Conservation (phyloP, 2,113 vertebrate species). For the Dicaeum eximium region DNA sequence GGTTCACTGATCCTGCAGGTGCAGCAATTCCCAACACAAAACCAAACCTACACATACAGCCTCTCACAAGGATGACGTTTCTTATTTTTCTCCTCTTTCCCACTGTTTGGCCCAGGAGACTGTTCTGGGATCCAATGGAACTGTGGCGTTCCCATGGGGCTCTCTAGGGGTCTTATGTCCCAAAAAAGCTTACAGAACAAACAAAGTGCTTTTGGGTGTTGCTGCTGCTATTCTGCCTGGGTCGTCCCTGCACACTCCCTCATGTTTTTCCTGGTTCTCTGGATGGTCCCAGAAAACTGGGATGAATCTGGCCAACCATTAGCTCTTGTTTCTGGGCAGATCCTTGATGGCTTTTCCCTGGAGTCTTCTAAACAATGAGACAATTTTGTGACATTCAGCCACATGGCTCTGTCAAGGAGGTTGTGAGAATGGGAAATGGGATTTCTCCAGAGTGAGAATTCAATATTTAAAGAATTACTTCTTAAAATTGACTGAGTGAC, state of each 20-base stretch:
- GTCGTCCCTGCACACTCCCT: neutral
- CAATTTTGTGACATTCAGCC: neutral
- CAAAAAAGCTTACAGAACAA: neutral
- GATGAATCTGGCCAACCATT: neutral
- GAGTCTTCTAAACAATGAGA: neutral
- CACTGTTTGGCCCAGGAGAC: neutral
- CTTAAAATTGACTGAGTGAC: neutral
- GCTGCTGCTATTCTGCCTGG: neutral
- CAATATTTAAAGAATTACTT: neutral
- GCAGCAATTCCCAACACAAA: neutral
- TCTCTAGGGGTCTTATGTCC: neutral
- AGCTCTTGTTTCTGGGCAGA: neutral
- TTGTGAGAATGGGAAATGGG: neutral
- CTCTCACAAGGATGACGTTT: neutral
- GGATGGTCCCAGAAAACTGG: neutral
- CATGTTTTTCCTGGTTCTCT: neutral
- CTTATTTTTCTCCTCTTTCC: neutral
- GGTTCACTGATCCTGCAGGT: neutral
- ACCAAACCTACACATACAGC: neutral
- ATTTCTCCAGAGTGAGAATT: neutral
- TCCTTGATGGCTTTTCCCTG: neutral
- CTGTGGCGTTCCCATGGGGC: neutral
- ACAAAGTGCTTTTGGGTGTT: neutral
- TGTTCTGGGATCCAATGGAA: neutral
- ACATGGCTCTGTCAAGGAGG: neutral